Evolutionary conservation across 2,113 vertebrate species (phyloP), one percentile per base, ranked within the genome.

Genomic region (Dendrocopos noguchii): DNA sequence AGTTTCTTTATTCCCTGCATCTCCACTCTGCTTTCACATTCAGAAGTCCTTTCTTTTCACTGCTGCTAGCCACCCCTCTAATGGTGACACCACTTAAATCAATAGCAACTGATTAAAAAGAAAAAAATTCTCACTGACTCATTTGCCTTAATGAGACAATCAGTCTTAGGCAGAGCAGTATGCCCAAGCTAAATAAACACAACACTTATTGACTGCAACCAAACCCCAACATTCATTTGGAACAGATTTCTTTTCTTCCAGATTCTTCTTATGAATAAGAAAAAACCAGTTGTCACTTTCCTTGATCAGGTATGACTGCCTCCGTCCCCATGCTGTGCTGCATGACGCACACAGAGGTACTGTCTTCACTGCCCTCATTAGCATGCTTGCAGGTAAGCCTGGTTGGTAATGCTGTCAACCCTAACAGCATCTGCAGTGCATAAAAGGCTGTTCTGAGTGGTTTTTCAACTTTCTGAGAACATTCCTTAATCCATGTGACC

Each of bases 101-200:
- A 61, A 94, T 16, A 78, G 20, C 36, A 88, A 80, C 50, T 72
- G 8, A 86, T 65, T 81, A 42, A 42, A 42, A 42, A 36, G 36
- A 36, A 88, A 94, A 92, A 80, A 72, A 68, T 36, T 72, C 64
- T 84, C 29, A 50, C 52, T 64, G 73, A 75, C 68, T 91, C 79
- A 64, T 82, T 90, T 91, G 55, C 79, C 44, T 61, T 91, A 88
- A 95, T 60, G 73, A 88, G 76, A 65, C 76, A 55, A 57, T 82
- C 81, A 39, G 25, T 71, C 65, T 80, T 80, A 60, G 12, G 61
- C 46, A 85, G 53, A 90, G 42, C 42, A 33, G 42, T 20, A 85
- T 1, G 3, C 29, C 7, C 2, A 0, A 42, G 52, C 55, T 91
- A 90, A 80, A 70, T 22, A 87, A 90, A 85, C 64, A 64, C 56